A percentile compares a stretch with the other conserved stretches of the same genome.
Conservation (phyloP, 2,797 vertebrate genomes). For the Okamejei kenojei region DNA sequence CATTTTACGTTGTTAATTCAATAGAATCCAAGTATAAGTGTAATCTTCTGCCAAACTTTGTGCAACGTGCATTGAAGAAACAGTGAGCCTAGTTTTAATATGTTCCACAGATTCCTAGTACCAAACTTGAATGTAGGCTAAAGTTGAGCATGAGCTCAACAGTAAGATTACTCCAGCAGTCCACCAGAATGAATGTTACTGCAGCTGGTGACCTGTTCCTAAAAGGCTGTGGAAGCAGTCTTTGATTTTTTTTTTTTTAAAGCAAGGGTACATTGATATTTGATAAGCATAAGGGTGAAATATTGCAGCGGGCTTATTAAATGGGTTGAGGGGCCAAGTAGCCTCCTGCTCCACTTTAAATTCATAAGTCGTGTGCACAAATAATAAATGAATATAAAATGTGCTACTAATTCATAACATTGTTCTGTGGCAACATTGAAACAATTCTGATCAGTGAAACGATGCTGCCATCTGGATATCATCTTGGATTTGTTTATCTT, state of each 20-base stretch:
- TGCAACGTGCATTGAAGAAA: too few species aligned
- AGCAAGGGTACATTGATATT: too few species aligned
- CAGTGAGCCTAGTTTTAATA: background rate
- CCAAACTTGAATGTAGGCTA: background rate
- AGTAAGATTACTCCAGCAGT: conserved; percentile 6
- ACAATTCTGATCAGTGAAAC: background rate
- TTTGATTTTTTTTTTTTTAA: too few species aligned
- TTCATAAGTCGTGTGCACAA: too few species aligned
- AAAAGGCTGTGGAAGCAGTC: too few species aligned
- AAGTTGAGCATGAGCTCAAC: background rate
- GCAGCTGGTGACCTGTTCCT: background rate
- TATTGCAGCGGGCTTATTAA: background rate
- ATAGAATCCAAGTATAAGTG: background rate
- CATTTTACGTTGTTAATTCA: conserved; percentile 1
- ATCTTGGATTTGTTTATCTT: background rate
- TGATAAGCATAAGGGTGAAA: too few species aligned
- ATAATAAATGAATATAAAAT: too few species aligned
- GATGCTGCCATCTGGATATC: background rate
- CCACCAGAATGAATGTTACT: background rate
- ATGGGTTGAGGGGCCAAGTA: too few species aligned
- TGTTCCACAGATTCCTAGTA: background rate
- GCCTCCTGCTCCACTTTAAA: too few species aligned
- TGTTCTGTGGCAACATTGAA: background rate
- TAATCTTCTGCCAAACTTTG: background rate
- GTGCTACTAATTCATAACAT: too few species aligned